phyloP scores from a whole-genome alignment of 2,888 invertebrate genomes.

The Zeuzera pyrina region DNA sequence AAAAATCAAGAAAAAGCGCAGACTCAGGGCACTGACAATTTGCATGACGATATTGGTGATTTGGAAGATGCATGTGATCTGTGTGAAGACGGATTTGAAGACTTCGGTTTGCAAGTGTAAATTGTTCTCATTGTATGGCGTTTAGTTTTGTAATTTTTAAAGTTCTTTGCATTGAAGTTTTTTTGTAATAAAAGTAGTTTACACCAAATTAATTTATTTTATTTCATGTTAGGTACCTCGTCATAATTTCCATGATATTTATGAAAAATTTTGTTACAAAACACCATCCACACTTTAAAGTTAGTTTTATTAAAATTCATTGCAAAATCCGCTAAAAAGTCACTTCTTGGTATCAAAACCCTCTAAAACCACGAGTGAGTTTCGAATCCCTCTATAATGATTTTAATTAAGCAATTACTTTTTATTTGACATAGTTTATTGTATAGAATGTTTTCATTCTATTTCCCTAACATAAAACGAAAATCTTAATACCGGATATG shows the following conservation, averaged over 20 bases:
- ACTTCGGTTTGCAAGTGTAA: slow-evolving; percentile 8
- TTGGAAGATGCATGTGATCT: slow-evolving; percentile 10
- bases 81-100: slow-evolving; percentile 11
- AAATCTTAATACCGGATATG: too few relatives aligned
- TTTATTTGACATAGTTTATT: too few relatives aligned
- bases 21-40: slow-evolving; percentile 6
- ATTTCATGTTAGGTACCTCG: neutral
- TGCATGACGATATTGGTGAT: slow-evolving; percentile 9
- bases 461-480: too few relatives aligned
- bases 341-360: neutral
- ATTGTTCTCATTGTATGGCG: neutral
- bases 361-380: neutral
- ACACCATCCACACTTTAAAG: neutral
- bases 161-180: neutral
- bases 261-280: neutral
- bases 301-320: neutral
- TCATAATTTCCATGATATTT: neutral
- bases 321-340: neutral
- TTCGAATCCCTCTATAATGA: neutral
- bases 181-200: neutral
- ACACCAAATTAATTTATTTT: neutral
- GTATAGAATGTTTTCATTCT: too few relatives aligned
- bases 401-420: neutral
- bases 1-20: slow-evolving; percentile 7
- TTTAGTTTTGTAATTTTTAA: neutral